These are phyloP conservation scores for Epinotia ramella DNA, from an alignment of 2,888 invertebrate genomes.

Conservation along the genomic window DNA sequence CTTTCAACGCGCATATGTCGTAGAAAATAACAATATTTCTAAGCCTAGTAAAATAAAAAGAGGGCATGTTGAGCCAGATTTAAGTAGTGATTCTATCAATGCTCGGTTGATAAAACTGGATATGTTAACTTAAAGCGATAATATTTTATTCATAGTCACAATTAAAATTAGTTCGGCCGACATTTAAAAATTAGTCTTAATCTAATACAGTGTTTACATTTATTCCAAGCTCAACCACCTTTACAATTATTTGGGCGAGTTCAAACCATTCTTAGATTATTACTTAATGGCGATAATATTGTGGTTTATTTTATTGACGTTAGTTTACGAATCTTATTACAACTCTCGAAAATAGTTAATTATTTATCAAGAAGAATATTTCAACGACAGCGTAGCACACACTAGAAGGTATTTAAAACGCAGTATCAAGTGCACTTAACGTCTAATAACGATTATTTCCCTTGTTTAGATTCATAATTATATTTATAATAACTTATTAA, in stretches of 20 bases:
- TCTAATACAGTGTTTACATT: slow-evolving; percentile 12
- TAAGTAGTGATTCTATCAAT: slow-evolving; percentile 32
- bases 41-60: slow-evolving; percentile 36
- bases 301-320: neutral
- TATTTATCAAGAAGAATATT: slow-evolving; percentile 25
- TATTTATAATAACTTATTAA: slow-evolving; percentile 62
- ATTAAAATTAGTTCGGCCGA: slow-evolving; percentile 33
- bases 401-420: slow-evolving; percentile 15
- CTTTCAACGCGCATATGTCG: slow-evolving; percentile 28
- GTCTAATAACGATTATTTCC: slow-evolving; percentile 57
- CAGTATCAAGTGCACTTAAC: slow-evolving; percentile 57
- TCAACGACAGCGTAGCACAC: neutral
- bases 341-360: slow-evolving; percentile 25
- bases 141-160: slow-evolving; percentile 25
- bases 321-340: slow-evolving; percentile 2
- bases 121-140: slow-evolving; percentile 40
- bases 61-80: slow-evolving; percentile 30
- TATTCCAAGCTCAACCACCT: slow-evolving; percentile 21
- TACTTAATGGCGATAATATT: slow-evolving; percentile 13
- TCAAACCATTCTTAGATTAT: slow-evolving; percentile 20
- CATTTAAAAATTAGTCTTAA: slow-evolving; percentile 24
- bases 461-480: slow-evolving; percentile 68
- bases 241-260: slow-evolving; percentile 14
- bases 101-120: slow-evolving; percentile 31
- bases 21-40: slow-evolving; percentile 32